These are phyloP conservation scores for Bombus huntii DNA, from an alignment of 1,140 invertebrate species.

Conservation along the genomic window DNA sequence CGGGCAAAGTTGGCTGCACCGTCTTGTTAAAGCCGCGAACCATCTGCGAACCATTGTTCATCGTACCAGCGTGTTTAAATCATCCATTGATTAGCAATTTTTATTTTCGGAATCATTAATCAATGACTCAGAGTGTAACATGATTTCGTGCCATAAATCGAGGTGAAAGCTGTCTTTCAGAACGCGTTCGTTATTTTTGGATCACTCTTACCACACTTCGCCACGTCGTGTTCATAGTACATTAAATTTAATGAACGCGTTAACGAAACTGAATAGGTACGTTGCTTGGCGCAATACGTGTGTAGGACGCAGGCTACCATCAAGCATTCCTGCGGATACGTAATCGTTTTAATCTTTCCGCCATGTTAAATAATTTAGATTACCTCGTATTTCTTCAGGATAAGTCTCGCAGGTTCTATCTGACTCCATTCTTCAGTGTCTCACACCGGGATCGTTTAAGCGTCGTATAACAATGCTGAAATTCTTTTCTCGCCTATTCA, in stretches of 20 bases:
- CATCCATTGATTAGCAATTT: background rate
- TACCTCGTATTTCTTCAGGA: slow-evolving; percentile 28
- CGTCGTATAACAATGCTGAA: slow-evolving; percentile 22
- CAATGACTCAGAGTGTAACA: background rate
- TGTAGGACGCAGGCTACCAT: background rate
- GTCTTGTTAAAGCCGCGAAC: too few species aligned
- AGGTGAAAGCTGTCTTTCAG: background rate
- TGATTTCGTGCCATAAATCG: background rate
- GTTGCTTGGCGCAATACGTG: background rate
- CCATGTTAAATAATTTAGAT: slow-evolving; percentile 39
- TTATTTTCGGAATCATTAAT: background rate
- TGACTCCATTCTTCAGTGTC: slow-evolving; percentile 4
- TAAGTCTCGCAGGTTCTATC: background rate
- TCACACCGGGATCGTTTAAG: slow-evolving; percentile 9
- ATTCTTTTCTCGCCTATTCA: background rate
- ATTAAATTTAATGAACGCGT: slow-evolving; percentile 45
- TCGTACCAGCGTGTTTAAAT: too few species aligned
- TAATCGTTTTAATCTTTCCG: slow-evolving; percentile 49
- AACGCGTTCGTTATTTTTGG: background rate
- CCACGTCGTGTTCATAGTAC: background rate
- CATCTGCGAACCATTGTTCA: background rate
- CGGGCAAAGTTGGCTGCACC: background rate
- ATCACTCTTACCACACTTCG: background rate
- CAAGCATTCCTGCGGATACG: slow-evolving; percentile 5
- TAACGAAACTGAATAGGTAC: slow-evolving; percentile 16